These are phyloP conservation scores for Cephalotes varians DNA, from an alignment of 2,888 invertebrate species.

Conservation along the genomic window DNA sequence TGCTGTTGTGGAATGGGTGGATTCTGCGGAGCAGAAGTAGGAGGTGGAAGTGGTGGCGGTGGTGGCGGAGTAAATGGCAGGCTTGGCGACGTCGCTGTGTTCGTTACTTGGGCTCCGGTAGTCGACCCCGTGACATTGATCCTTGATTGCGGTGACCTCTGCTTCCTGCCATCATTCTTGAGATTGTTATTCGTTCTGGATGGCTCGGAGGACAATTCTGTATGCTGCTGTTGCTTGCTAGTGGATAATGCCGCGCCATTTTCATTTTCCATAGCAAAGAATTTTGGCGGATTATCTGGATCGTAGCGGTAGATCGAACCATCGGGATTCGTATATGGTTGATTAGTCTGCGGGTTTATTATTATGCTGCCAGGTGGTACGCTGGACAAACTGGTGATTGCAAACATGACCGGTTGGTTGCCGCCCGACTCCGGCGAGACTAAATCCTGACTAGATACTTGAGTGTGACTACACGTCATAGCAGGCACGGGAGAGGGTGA, in stretches of 20 bases:
- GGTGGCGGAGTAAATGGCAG: conserved; percentile 79
- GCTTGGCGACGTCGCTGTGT: conserved; percentile 83
- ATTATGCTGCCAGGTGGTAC: conserved; percentile 96
- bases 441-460: conserved; percentile 84
- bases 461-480: conserved; percentile 80
- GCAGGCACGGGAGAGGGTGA: conserved; percentile 82
- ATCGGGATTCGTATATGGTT: conserved; percentile 91
- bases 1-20: conserved; percentile 63
- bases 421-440: conserved; percentile 77
- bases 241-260: conserved; percentile 15
- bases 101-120: conserved; percentile 75
- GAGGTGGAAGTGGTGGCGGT: conserved; percentile 57
- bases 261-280: conserved; percentile 73
- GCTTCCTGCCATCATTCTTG: conserved; percentile 73
- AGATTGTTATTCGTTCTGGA: conserved; percentile 54
- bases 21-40: conserved; percentile 34
- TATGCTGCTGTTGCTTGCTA: conserved; percentile 36
- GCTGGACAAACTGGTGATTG: conserved; percentile 93
- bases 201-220: conserved; percentile 62
- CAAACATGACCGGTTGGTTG: conserved; percentile 91
- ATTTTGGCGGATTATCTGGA: conserved; percentile 89
- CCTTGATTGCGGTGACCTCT: conserved; percentile 65
- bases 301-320: conserved; percentile 93
- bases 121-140: conserved; percentile 42
- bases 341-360: conserved; percentile 94